phyloP scores from a whole-genome alignment of 2,113 vertebrate genomes.

The Chaetodon auriga region DNA sequence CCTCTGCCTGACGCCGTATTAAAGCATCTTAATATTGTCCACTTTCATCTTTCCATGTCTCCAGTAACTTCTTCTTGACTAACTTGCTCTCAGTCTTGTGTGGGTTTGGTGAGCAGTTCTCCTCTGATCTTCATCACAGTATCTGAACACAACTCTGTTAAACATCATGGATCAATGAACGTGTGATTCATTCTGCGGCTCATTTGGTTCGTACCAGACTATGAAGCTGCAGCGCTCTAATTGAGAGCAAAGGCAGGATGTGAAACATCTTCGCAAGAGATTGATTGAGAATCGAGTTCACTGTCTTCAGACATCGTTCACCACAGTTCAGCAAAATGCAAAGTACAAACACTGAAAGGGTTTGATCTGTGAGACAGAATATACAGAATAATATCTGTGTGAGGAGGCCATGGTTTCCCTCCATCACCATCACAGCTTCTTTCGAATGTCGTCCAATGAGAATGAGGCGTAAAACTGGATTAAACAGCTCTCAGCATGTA shows the following conservation, averaged over 20 bases:
- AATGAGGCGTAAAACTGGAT: background rate
- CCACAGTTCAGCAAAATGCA: conserved; percentile 7
- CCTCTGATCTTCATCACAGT: conserved; percentile 8
- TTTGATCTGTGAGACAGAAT: background rate
- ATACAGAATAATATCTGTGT: background rate
- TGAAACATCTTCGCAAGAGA: conserved; percentile 13
- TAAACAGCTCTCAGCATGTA: conserved; percentile 14
- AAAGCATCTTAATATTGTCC: conserved; percentile 2
- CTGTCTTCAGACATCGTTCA: background rate
- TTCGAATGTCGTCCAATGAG: background rate
- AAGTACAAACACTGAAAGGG: background rate
- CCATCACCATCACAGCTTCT: background rate
- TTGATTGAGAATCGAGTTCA: background rate
- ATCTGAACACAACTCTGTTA: conserved; percentile 3
- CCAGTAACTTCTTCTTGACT: background rate
- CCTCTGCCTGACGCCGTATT: background rate
- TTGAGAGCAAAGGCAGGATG: conserved; percentile 1
- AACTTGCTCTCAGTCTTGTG: background rate
- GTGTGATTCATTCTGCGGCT: conserved; percentile 11
- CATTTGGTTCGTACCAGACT: conserved; percentile 19
- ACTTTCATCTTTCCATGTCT: background rate
- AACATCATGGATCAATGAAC: background rate
- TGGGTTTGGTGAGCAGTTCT: background rate
- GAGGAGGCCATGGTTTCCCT: background rate
- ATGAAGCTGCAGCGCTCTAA: conserved; percentile 1